phyloP scores from a whole-genome alignment of 64 coral and sea anemone species.

The Pachyseris speciosa region DNA sequence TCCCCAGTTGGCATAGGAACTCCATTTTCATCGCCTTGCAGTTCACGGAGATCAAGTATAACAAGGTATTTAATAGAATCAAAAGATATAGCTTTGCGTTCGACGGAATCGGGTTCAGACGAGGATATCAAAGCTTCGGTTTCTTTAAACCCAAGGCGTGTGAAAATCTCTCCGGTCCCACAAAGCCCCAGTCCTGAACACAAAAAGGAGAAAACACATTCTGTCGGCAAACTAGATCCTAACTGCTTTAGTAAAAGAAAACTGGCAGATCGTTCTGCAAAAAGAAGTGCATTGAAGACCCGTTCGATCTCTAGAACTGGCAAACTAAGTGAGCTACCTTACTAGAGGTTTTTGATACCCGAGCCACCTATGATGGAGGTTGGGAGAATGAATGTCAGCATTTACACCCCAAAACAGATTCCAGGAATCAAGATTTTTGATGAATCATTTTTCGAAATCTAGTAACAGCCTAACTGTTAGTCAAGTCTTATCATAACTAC shows the following conservation, averaged over 20 bases:
- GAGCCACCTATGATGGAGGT: constrained; percentile 88
- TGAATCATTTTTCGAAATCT: constrained; percentile 93
- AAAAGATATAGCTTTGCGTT: not conserved
- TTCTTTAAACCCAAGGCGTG: not conserved
- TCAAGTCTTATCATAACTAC: no score
- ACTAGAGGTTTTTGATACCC: constrained; percentile 91
- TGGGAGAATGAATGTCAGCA: constrained; percentile 94
- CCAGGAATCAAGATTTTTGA: constrained; percentile 98
- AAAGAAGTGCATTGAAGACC: not conserved
- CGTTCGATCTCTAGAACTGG: constrained; percentile 64
- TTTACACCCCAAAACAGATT: constrained; percentile 91
- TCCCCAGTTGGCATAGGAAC: not conserved
- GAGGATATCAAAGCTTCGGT: not conserved
- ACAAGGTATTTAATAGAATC: constrained; percentile 4
- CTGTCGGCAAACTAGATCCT: not conserved
- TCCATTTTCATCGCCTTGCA: not conserved
- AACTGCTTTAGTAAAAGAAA: not conserved
- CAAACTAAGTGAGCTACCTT: constrained; percentile 71
- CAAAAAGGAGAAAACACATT: not conserved
- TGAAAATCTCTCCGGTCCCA: not conserved
- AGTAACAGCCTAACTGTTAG: no score
- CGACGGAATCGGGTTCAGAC: not conserved
- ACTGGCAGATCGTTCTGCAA: not conserved
- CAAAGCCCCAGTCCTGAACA: not conserved
- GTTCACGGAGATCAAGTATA: constrained; percentile 38